phyloP scores from a whole-genome alignment of 2,888 invertebrate genomes.

The Eilema griseolum region DNA sequence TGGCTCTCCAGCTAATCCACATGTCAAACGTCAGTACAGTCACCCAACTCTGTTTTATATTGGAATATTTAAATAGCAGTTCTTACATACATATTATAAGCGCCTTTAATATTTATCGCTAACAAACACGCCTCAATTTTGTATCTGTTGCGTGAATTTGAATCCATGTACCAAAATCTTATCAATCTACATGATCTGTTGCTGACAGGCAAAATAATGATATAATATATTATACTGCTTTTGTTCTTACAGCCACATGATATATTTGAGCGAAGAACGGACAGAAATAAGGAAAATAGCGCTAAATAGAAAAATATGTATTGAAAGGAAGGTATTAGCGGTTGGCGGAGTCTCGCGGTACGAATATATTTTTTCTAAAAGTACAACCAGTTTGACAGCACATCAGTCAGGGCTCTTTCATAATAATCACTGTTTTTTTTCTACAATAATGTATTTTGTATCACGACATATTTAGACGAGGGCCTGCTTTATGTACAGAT shows the following conservation, averaged over 20 bases:
- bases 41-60: background rate
- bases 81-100: background rate
- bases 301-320: conserved; percentile 1
- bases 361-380: background rate
- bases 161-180: background rate
- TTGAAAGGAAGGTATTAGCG: background rate
- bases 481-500: background rate
- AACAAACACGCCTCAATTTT: background rate
- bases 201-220: background rate
- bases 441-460: background rate
- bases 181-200: background rate
- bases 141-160: background rate
- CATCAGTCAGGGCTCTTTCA: background rate
- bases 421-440: background rate
- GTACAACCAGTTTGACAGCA: background rate
- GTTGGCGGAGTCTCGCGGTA: background rate
- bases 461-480: background rate
- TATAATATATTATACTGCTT: conserved; percentile 4
- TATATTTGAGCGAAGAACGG: background rate
- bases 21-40: background rate
- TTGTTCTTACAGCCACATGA: background rate
- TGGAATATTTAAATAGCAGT: background rate
- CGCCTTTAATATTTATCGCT: background rate
- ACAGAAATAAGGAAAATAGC: conserved; percentile 3
- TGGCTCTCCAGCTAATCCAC: background rate